These are phyloP conservation scores for Glyptemys insculpta DNA, from an alignment of 2,797 vertebrate genomes.

Conservation along the genomic window DNA sequence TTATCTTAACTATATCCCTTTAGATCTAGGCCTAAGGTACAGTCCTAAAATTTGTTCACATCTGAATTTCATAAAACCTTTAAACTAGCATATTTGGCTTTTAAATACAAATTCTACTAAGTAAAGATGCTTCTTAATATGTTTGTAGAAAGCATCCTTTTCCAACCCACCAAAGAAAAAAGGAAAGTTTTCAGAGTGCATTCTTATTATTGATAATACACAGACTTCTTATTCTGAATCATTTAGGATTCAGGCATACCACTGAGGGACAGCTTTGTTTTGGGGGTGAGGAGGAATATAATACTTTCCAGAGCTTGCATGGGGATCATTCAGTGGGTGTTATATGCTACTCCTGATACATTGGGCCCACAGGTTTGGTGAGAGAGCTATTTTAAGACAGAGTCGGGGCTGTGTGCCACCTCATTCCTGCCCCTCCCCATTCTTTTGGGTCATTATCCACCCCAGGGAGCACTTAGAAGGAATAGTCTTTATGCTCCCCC, in stretches of 20 bases:
- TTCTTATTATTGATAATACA: slow-evolving; percentile 9
- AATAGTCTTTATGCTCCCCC: slow-evolving; percentile 10
- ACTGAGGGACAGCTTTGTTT: slow-evolving; percentile 26
- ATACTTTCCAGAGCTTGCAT: slow-evolving; percentile 38
- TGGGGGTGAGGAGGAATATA: slow-evolving; percentile 34
- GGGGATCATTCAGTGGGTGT: background rate
- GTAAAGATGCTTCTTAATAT: background rate
- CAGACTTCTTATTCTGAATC: background rate
- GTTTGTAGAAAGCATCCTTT: slow-evolving; percentile 38
- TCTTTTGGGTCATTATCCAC: background rate
- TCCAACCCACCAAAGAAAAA: background rate
- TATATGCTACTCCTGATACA: background rate
- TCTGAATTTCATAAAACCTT: background rate
- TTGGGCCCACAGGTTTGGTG: accelerated
- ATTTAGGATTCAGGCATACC: slow-evolving; percentile 23
- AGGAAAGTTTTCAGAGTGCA: background rate
- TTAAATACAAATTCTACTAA: background rate
- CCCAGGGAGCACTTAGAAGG: slow-evolving; percentile 62
- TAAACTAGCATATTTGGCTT: background rate
- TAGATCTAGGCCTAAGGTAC: background rate
- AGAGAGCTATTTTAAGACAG: background rate
- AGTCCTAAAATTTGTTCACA: background rate
- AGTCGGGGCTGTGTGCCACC: slow-evolving; percentile 46
- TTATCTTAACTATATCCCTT: background rate
- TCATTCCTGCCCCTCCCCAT: background rate